Conservation (phyloP, 1,140 invertebrate species). For the Diabrotica virgifera region DNA sequence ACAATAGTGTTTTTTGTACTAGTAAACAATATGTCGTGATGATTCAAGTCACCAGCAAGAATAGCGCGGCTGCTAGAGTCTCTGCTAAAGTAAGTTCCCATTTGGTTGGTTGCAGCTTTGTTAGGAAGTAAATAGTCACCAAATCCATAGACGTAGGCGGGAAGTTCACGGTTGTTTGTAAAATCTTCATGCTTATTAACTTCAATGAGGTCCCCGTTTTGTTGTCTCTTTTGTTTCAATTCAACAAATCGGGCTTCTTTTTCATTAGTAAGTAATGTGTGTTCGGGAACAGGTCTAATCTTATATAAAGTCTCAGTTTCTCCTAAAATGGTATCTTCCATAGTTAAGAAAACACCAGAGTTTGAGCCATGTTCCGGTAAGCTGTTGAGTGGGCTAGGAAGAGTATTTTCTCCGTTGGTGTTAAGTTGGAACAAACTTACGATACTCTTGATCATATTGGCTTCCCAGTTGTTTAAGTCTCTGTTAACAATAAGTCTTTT, state of each 20-base stretch:
- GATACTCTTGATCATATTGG: conserved; percentile 66
- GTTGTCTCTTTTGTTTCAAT: conserved; percentile 45
- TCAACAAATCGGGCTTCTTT: conserved; percentile 51
- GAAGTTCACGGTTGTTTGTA: conserved; percentile 56
- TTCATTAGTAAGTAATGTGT: conserved; percentile 40
- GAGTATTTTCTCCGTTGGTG: conserved; percentile 50
- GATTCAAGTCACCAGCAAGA: conserved; percentile 53
- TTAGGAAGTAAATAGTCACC: conserved; percentile 49
- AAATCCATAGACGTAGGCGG: conserved; percentile 61
- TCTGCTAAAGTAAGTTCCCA: conserved; percentile 56
- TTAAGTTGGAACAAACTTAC: conserved; percentile 65
- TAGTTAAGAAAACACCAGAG: conserved; percentile 58
- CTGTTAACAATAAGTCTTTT: conserved; percentile 54
- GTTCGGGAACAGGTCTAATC: conserved; percentile 55
- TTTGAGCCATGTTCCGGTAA: conserved; percentile 51
- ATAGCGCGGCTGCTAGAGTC: conserved; percentile 56
- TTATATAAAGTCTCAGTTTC: conserved; percentile 65
- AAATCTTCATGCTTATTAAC: conserved; percentile 67
- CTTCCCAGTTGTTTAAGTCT: conserved; percentile 55
- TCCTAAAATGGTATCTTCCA: conserved; percentile 67
- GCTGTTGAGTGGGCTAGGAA: conserved; percentile 51
- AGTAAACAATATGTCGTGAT: conserved; percentile 60
- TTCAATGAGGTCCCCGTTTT: conserved; percentile 54
- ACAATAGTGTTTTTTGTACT: conserved; percentile 58
- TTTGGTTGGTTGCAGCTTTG: conserved; percentile 52